Percentiles rank a stretch among this genome's conserved stretches.
Evolutionary conservation across 2,113 vertebrate genomes (phyloP).

Genomic region (Oreochromis aureus): DNA sequence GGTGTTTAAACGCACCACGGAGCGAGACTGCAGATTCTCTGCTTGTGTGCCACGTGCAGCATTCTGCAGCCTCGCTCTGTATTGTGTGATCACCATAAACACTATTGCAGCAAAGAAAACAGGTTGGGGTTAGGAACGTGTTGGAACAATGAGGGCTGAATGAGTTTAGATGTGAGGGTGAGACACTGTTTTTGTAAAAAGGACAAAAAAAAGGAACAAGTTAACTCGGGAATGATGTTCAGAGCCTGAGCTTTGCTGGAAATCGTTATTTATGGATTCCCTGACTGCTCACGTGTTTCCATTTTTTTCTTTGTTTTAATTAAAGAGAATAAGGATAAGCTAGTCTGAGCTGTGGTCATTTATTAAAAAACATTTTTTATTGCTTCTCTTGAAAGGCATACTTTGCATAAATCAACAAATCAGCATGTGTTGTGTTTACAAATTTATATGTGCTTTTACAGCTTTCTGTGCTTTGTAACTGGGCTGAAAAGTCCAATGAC

Average conservation of each 20-base stretch:
- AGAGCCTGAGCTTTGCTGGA: slow-evolving; percentile 62
- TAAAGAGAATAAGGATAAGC: slow-evolving; percentile 38
- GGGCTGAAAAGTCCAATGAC: neutral
- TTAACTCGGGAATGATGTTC: slow-evolving; percentile 13
- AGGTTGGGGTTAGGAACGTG: neutral
- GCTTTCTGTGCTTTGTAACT: neutral
- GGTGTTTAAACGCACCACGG: neutral
- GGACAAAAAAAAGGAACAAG: slow-evolving; percentile 12
- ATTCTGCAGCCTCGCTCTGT: neutral
- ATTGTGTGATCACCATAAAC: neutral
- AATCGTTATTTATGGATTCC: neutral
- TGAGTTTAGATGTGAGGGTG: slow-evolving; percentile 4
- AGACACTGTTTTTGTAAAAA: slow-evolving; percentile 55
- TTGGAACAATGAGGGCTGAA: slow-evolving; percentile 5
- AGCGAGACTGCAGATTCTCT: neutral
- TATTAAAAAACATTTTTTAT: neutral
- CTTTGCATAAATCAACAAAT: neutral
- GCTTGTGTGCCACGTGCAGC: neutral
- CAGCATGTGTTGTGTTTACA: neutral
- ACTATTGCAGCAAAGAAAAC: neutral
- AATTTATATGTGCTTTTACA: neutral
- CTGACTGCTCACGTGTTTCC: slow-evolving; percentile 61
- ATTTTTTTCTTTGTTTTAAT: slow-evolving; percentile 52
- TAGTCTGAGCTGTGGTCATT: slow-evolving; percentile 32
- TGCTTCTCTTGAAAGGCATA: neutral